These are phyloP conservation scores for Nesidiocoris tenuis DNA, from an alignment of 2,888 invertebrate genomes.

Conservation along the genomic window DNA sequence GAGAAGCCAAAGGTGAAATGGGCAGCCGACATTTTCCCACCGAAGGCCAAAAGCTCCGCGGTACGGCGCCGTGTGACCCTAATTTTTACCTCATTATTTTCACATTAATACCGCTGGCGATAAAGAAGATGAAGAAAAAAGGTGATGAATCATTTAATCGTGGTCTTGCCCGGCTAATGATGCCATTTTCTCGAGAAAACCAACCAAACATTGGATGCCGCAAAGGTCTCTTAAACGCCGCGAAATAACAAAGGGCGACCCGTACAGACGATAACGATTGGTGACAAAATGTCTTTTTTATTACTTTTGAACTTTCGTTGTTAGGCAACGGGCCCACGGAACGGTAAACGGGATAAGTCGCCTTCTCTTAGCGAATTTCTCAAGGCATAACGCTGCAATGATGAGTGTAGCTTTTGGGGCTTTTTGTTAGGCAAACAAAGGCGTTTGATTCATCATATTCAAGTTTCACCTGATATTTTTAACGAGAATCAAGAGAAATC, in stretches of 20 bases:
- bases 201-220: not conserved
- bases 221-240: conserved; percentile 9
- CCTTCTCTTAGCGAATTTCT: not conserved
- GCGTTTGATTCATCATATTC: no score
- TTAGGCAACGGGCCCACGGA: not conserved
- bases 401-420: no score
- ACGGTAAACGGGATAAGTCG: not conserved
- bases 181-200: not conserved
- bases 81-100: conserved; percentile 33
- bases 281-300: conserved; percentile 32
- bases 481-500: no score
- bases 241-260: conserved; percentile 18
- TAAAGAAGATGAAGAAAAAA: conserved; percentile 9
- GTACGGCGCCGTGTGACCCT: conserved; percentile 3
- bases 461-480: no score
- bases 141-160: conserved; percentile 31
- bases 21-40: not conserved
- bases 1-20: not conserved
- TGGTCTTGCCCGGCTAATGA: conserved; percentile 20
- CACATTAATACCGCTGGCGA: conserved; percentile 7
- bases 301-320: not conserved
- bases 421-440: no score
- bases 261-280: conserved; percentile 17
- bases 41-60: not conserved
- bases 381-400: not conserved